Percentiles rank a stretch among this genome's conserved stretches.
Evolutionary conservation across 2,113 vertebrate species (phyloP).

Genomic region (Malaclemys terrapin): DNA sequence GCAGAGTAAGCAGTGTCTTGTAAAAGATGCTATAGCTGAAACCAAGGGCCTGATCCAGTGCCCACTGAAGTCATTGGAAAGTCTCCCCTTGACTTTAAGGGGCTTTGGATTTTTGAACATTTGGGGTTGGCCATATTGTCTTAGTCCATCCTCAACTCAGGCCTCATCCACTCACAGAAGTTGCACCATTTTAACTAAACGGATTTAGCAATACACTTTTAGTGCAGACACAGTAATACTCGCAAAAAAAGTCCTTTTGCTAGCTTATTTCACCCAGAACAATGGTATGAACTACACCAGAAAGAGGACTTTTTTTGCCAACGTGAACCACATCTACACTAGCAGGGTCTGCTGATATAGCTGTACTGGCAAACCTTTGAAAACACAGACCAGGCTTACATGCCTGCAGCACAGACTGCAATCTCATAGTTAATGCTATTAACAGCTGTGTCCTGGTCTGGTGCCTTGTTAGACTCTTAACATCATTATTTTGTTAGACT

Average conservation of each 20-base stretch:
- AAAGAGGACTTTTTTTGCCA: neutral
- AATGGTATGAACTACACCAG: neutral
- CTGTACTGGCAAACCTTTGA: constrained; percentile 33
- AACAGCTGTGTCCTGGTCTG: constrained; percentile 73
- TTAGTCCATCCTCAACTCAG: neutral
- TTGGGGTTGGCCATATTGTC: neutral
- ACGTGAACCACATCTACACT: constrained; percentile 50
- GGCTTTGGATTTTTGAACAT: neutral
- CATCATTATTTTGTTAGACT: constrained; percentile 78
- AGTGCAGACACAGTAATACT: neutral
- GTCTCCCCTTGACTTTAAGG: neutral
- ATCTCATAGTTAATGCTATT: constrained; percentile 77
- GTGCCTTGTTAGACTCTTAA: constrained; percentile 78
- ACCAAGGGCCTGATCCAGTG: neutral
- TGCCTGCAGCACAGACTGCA: constrained; percentile 64
- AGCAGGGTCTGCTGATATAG: constrained; percentile 28
- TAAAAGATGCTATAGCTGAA: neutral
- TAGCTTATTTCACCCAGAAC: constrained; percentile 19
- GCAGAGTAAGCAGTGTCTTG: neutral
- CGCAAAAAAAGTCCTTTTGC: neutral
- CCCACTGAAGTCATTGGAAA: neutral
- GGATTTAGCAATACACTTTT: neutral
- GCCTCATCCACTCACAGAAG: neutral
- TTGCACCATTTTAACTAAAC: neutral
- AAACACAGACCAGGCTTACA: constrained; percentile 61